These are phyloP conservation scores for Eutrigla gurnardus DNA, from an alignment of 2,797 vertebrate genomes.

Conservation along the genomic window DNA sequence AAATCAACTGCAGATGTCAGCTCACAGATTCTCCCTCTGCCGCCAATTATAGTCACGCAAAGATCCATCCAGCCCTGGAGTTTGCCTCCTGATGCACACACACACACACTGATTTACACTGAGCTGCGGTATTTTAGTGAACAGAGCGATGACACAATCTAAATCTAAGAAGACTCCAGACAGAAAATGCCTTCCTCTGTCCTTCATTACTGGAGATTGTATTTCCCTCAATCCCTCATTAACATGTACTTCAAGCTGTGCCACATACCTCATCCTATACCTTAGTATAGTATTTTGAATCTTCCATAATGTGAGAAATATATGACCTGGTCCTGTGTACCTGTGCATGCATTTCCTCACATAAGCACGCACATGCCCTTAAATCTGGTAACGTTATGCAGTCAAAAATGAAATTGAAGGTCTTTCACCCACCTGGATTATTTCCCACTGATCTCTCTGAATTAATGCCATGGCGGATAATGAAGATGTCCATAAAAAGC, in stretches of 20 bases:
- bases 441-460: constrained; percentile 26
- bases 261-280: not conserved
- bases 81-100: constrained; percentile 25
- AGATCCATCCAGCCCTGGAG: constrained; percentile 65
- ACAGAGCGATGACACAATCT: not conserved
- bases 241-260: not conserved
- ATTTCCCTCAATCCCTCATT: not conserved
- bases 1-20: constrained; percentile 91
- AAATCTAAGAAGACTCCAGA: not conserved
- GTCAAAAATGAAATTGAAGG: constrained; percentile 24
- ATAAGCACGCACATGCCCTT: not conserved
- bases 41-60: constrained; percentile 89
- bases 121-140: not conserved
- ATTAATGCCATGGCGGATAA: constrained; percentile 44
- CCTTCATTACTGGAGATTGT: not conserved
- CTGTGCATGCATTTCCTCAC: constrained; percentile 18
- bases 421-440: constrained; percentile 45
- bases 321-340: not conserved
- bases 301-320: not conserved
- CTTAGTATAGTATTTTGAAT: not conserved
- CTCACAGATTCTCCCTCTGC: constrained; percentile 84
- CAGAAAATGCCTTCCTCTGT: not conserved
- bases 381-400: constrained; percentile 30
- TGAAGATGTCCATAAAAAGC: constrained; percentile 67
- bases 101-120: constrained; percentile 23